Base-by-base conservation (phyloP, 2,888 invertebrate species). In the Dynastes hyllus region DNA sequence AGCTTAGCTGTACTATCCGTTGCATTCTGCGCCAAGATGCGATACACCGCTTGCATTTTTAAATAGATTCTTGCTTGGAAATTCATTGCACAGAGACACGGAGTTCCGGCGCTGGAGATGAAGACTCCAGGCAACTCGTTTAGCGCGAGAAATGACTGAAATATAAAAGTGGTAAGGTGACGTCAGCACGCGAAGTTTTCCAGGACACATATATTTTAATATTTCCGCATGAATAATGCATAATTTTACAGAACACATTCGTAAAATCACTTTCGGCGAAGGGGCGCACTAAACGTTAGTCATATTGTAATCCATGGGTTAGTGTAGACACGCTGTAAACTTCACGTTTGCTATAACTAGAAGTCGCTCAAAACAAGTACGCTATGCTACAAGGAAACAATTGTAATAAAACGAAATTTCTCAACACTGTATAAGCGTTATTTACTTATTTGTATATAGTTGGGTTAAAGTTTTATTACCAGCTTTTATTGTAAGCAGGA, bases 11-110 rank as follows among this genome's bases (percentile, higher is more conserved):
- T 45, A 32, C 69, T 51, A 69, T 51, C 22, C 11, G 51, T 40
- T 73, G 55, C 58, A 73, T 58, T 22, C 55, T 73, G 73, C 16
- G 58, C 73, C 37, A 73, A 58, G 73, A 58, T 73, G 40, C 73
- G 73, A 40, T 73, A 73, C 73, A 73, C 58, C 73, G 40, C 73
- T 27, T 73, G 73, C 73, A 73, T 73, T 73, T 73, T 73, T 61
- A 73, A 73, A 73, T 73, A 73, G 73, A 73, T 73, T 27, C 58
- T 37, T 40, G 37, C 73, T 61, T 73, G 73, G 58, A 58, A 73
- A 73, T 73, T 73, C 73, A 73, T 73, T 73, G 73, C 73, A 73
- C 58, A 61, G 58, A 73, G 73, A 73, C 73, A 73, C 51, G 11
- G 73, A 16, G 73, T 73, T 55, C 73, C 58, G 58, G 73, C 37